Percentiles rank a stretch among this genome's conserved stretches.
Conservation (phyloP, 2,797 vertebrate species). For the Champsocephalus gunnari region DNA sequence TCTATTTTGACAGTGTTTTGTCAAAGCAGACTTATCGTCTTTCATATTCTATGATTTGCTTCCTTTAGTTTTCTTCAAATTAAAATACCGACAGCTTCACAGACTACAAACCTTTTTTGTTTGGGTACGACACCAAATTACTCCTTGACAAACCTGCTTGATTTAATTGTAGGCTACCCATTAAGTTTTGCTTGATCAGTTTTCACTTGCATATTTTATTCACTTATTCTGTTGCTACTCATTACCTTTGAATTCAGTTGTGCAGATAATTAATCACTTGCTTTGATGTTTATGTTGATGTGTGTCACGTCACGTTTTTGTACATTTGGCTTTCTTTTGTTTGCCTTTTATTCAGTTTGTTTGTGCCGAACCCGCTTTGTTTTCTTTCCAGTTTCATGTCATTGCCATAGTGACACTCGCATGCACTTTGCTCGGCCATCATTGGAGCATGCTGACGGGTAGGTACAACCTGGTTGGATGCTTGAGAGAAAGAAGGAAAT, state of each 20-base stretch:
- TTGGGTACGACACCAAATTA: constrained; percentile 33
- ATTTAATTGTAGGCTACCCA: constrained; percentile 31
- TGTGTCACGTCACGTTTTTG: constrained; percentile 69
- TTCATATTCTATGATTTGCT: constrained; percentile 61
- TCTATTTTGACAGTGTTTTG: constrained; percentile 64
- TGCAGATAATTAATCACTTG: constrained; percentile 76
- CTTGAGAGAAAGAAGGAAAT: constrained; percentile 53
- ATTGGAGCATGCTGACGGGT: constrained; percentile 87
- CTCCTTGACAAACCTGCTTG: constrained; percentile 42
- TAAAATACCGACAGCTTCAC: constrained; percentile 23
- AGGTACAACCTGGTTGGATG: constrained; percentile 75
- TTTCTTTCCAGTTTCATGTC: constrained; percentile 91
- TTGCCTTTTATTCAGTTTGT: constrained; percentile 76
- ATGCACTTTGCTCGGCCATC: constrained; percentile 85
- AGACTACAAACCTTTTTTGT: constrained; percentile 41
- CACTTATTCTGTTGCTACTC: constrained; percentile 72
- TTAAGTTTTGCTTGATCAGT: constrained; percentile 71
- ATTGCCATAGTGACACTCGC: constrained; percentile 86
- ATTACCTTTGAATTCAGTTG: constrained; percentile 77
- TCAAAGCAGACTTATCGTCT: constrained; percentile 54
- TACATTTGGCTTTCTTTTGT: constrained; percentile 68
- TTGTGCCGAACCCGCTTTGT: constrained; percentile 81
- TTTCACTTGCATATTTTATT: constrained; percentile 73
- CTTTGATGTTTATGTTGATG: constrained; percentile 81
- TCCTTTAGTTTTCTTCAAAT: constrained; percentile 42